Percentiles rank a stretch among this genome's conserved stretches.
phyloP scores from a whole-genome alignment of 2,888 invertebrate species.

The Campoplex capitator region DNA sequence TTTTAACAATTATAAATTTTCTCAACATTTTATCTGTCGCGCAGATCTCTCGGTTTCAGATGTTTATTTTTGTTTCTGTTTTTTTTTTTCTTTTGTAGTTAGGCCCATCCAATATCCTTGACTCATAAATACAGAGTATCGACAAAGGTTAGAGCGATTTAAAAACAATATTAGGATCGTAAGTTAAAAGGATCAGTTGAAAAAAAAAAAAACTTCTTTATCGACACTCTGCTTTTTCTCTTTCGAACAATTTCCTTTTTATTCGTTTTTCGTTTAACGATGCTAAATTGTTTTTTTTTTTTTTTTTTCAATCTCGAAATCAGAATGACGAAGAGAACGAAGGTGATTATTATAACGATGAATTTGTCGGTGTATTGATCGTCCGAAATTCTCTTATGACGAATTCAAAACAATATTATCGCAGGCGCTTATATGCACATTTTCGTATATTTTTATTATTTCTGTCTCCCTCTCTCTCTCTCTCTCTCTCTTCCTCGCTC shows the following conservation, averaged over 20 bases:
- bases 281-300: neutral
- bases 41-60: neutral
- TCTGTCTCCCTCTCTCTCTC: neutral
- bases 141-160: neutral
- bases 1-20: constrained; percentile 64
- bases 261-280: neutral
- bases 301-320: neutral
- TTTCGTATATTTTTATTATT: constrained; percentile 20
- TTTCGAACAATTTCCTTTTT: constrained; percentile 17
- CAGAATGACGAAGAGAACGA: constrained; percentile 25
- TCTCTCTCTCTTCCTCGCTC: constrained; percentile 45
- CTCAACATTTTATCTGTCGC: constrained; percentile 64
- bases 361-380: constrained; percentile 53
- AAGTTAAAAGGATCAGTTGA: neutral
- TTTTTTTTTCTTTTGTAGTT: constrained; percentile 1
- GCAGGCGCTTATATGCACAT: constrained; percentile 69
- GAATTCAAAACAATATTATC: constrained; percentile 49
- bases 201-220: neutral
- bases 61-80: constrained; percentile 9
- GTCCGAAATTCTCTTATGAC: constrained; percentile 62
- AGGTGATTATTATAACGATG: constrained; percentile 47
- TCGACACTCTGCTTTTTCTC: constrained; percentile 16
- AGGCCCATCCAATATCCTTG: constrained; percentile 40
- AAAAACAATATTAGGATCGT: neutral
- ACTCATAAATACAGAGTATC: constrained; percentile 27